These are phyloP conservation scores for Germaria angustata DNA, from an alignment of 2,888 invertebrate species.

Conservation along the genomic window DNA sequence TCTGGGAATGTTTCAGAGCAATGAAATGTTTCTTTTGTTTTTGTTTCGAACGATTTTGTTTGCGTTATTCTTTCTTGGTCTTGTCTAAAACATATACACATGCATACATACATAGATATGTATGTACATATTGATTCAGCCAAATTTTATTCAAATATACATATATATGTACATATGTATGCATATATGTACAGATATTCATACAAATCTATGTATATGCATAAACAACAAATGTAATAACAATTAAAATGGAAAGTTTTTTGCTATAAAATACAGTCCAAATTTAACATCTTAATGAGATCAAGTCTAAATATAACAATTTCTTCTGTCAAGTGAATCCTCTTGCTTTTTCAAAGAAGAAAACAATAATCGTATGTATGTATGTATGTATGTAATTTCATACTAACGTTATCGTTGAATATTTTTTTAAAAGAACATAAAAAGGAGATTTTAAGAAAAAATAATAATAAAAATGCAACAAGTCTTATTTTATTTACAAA, in stretches of 20 bases:
- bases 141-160: background rate
- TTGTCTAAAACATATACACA: background rate
- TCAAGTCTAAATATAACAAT: conserved; percentile 16
- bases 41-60: conserved; percentile 12
- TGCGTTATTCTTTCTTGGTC: background rate
- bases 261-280: conserved; percentile 7
- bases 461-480: too few species aligned
- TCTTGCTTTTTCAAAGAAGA: background rate
- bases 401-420: too few species aligned
- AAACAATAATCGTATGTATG: too few species aligned
- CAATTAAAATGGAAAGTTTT: background rate
- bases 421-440: too few species aligned
- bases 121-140: background rate
- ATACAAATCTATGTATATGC: too few species aligned
- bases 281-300: conserved; percentile 8
- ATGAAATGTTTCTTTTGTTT: background rate
- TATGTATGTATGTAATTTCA: too few species aligned
- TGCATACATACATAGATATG: too few species aligned
- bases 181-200: background rate
- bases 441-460: too few species aligned
- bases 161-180: background rate
- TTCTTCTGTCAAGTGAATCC: background rate
- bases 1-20: conserved; percentile 28
- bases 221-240: conserved; percentile 1
- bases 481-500: too few species aligned